A percentile compares a stretch with the other conserved stretches of the same genome.
phyloP scores from a whole-genome alignment of 2,888 invertebrate genomes.

The Metellina segmentata region DNA sequence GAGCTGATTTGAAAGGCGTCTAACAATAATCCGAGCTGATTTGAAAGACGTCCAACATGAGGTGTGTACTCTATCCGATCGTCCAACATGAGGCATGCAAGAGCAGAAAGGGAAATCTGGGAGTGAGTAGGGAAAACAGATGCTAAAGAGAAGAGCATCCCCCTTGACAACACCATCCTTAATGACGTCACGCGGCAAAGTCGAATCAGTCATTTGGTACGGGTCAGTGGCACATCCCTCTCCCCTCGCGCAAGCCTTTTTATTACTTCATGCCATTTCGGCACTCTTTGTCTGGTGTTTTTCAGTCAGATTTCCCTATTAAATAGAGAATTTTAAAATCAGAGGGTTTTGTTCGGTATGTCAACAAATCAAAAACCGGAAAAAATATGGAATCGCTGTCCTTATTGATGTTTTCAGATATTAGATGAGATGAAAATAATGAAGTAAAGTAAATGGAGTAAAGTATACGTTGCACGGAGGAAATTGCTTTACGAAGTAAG shows the following conservation, averaged over 20 bases:
- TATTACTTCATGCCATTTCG: constrained; percentile 33
- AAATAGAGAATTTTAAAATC: constrained; percentile 26
- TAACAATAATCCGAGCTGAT: too few relatives aligned
- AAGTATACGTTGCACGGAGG: neutral
- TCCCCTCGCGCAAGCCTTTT: constrained; percentile 12
- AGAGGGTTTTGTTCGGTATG: constrained; percentile 13
- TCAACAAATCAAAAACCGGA: neutral
- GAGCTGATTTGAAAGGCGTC: too few relatives aligned
- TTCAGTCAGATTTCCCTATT: neutral
- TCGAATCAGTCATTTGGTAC: constrained; percentile 60
- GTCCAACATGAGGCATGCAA: too few relatives aligned
- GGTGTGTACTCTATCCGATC: too few relatives aligned
- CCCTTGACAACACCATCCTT: constrained; percentile 20
- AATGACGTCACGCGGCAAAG: constrained; percentile 54
- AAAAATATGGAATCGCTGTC: too few relatives aligned
- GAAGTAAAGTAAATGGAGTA: neutral
- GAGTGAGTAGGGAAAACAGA: constrained; percentile 41
- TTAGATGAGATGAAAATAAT: neutral
- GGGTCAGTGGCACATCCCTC: constrained; percentile 70
- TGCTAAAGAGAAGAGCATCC: neutral
- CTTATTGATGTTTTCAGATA: too few relatives aligned
- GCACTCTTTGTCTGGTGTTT: constrained; percentile 26
- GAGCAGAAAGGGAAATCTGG: constrained; percentile 29
- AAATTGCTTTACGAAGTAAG: too few relatives aligned
- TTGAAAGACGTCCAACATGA: too few relatives aligned